Evolutionary conservation across 1,140 invertebrate species (phyloP).

Genomic region (Pectinophora gossypiella): DNA sequence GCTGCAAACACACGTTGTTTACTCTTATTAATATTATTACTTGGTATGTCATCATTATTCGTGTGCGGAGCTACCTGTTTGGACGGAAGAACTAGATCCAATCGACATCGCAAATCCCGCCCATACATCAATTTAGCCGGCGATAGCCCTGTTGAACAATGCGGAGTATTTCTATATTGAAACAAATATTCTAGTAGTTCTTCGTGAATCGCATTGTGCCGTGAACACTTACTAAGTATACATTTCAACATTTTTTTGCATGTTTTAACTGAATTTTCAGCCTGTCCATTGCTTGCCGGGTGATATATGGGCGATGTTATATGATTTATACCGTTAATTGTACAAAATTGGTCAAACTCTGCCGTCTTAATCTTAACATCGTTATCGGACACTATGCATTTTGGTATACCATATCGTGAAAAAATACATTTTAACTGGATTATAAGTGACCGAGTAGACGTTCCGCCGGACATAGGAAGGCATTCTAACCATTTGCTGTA

Average conservation of each 20-base stretch:
- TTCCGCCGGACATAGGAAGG: neutral
- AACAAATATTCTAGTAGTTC: neutral
- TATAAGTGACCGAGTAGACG: neutral
- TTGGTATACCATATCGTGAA: neutral
- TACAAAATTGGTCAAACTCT: slow-evolving; percentile 1
- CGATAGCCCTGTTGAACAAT: neutral
- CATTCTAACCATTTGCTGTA: no score
- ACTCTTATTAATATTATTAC: neutral
- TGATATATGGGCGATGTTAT: slow-evolving; percentile 7
- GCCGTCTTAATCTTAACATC: neutral
- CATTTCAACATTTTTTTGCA: slow-evolving; percentile 8
- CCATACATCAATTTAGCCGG: slow-evolving; percentile 8
- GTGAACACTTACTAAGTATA: neutral
- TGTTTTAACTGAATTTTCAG: no score
- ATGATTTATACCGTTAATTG: neutral
- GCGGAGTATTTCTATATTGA: neutral
- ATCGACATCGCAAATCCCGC: neutral
- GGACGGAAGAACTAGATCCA: neutral
- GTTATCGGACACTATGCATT: slow-evolving; percentile 2
- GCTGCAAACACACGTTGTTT: neutral
- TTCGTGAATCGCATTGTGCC: neutral
- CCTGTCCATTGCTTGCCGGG: no score
- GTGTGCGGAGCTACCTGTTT: no score
- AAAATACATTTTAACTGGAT: no score
- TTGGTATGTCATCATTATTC: no score